Conservation (phyloP, 2,888 invertebrate genomes). For the Ormyrus thymus region DNA sequence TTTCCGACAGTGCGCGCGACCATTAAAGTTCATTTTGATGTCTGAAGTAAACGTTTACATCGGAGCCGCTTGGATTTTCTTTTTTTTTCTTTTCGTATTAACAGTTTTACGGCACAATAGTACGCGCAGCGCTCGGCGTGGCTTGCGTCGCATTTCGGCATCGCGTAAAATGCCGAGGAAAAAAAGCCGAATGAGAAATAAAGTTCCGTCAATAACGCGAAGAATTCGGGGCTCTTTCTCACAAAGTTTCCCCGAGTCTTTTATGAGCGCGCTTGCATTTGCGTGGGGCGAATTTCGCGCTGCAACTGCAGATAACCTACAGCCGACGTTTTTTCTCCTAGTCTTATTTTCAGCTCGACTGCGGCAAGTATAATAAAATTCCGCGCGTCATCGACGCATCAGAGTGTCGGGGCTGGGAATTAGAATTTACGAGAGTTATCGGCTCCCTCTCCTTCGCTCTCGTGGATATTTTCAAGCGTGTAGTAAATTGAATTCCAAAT, state of each 20-base stretch:
- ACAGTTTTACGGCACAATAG: no score
- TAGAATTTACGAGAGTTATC: slow-evolving; percentile 30
- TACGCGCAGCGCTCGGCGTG: no score
- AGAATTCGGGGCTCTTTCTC: no score
- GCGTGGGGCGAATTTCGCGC: no score
- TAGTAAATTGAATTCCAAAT: slow-evolving; percentile 43
- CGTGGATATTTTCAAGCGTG: neutral
- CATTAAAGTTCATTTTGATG: slow-evolving; percentile 12
- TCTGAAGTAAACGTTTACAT: slow-evolving; percentile 1
- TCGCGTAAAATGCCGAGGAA: no score
- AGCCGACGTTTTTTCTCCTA: neutral
- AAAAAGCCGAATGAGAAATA: neutral
- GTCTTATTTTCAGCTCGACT: slow-evolving; percentile 12
- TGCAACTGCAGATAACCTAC: no score
- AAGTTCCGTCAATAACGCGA: neutral
- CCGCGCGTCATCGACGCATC: neutral
- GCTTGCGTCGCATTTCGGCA: no score
- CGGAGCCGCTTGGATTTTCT: neutral
- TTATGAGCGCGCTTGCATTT: neutral
- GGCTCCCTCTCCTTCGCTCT: neutral
- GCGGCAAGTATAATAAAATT: slow-evolving; percentile 14
- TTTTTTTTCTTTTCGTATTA: no score
- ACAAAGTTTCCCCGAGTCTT: no score
- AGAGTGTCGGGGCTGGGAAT: slow-evolving; percentile 15
- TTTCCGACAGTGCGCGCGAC: neutral